Evolutionary conservation across 2,797 vertebrate species (phyloP), one percentile per base, ranked within the genome.

Genomic region (Chaunax sp.): DNA sequence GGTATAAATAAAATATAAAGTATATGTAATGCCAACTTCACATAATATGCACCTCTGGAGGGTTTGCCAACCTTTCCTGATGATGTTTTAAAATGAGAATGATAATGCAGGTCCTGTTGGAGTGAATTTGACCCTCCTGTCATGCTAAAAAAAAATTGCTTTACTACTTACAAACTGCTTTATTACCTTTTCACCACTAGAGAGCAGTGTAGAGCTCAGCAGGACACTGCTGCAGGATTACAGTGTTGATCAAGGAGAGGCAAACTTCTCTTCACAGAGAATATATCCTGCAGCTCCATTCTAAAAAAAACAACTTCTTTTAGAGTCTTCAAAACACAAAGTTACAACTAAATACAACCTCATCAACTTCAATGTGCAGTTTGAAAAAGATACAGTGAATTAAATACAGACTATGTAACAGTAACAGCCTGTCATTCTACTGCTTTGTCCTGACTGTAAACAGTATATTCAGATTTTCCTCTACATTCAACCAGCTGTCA

Each of bases 161-260:
- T 20, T 77, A 25, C 41, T 45, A 6, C 51, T 62, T 54, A 35
- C 2, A 41, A 65, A 74, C 2, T 82, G 90, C 71, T 76, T n/a
- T 89, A 56, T 77, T 45, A 3, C 1, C 18, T 59, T 64, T 60
- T 14, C 5, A 43, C 92, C 94, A 91, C 93, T 88, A 93, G 93
- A 93, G 93, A 25, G 90, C 86, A 88, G 87, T 69, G 81, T 86
- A 89, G 90, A 88, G 91, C 88, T 85, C 85, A 87, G 75, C 47
- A 87, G 68, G 77, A 77, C 53, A 4, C 53, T 73, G 74, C 80
- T 83, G 87, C 83, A 90, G 77, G 58, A 84, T 59, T 6, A 69
- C 68, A 69, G 28, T 19, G 68, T 16, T 55, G 30, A 76, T 70
- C 25, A 47, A 28, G 43, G 46, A 51, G 30, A 74, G 18, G 20